Conservation (phyloP, 2,888 invertebrate genomes). For the Stegophylla sp. region DNA sequence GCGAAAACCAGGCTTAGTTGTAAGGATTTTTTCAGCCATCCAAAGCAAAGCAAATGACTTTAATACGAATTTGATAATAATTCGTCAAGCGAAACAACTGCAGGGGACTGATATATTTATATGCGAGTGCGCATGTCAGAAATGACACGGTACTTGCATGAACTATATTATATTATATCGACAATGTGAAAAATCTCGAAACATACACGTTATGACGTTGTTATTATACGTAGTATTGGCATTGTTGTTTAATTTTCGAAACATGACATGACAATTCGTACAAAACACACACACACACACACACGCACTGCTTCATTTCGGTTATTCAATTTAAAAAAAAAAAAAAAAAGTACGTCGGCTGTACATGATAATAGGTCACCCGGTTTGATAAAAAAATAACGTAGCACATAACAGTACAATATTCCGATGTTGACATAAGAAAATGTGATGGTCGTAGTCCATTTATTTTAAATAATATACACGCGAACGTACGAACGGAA, state of each 20-base stretch:
- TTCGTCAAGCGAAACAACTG: slow-evolving; percentile 1
- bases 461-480: too few relatives aligned
- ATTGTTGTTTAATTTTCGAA: slow-evolving; percentile 40
- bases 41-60: too few relatives aligned
- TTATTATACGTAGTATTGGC: neutral
- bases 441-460: too few relatives aligned
- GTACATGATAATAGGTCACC: neutral
- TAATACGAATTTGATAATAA: neutral
- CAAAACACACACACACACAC: neutral
- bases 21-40: too few relatives aligned
- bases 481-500: too few relatives aligned
- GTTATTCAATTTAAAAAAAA: neutral
- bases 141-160: neutral
- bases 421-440: too few relatives aligned
- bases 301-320: neutral
- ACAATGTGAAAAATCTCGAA: neutral
- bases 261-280: slow-evolving; percentile 28
- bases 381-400: neutral
- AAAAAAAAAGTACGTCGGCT: neutral
- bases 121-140: neutral
- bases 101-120: neutral
- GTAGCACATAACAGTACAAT: neutral
- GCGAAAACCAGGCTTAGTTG: too few relatives aligned
- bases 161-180: neutral
- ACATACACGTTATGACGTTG: neutral